phyloP scores from a whole-genome alignment of 1,140 invertebrate genomes.

The Cyclargus thomasi region DNA sequence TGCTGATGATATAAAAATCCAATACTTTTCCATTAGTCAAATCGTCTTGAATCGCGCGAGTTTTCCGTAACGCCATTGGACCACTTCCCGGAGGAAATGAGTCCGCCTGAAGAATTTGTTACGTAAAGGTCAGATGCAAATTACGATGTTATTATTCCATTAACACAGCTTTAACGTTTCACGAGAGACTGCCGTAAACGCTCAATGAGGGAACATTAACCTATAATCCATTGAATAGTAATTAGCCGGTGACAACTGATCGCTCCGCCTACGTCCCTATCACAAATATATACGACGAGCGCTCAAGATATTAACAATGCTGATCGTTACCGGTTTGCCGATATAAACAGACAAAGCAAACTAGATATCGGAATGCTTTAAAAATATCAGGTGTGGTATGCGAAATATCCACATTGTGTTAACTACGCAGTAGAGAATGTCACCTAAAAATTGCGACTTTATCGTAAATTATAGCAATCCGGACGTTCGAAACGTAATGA shows the following conservation, averaged over 20 bases:
- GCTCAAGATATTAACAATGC: background rate
- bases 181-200: background rate
- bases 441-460: background rate
- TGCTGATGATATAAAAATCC: background rate
- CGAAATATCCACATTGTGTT: background rate
- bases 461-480: background rate
- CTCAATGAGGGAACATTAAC: background rate
- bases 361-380: background rate
- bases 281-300: background rate
- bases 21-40: background rate
- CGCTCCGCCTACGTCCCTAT: background rate
- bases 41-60: background rate
- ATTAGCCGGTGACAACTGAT: background rate
- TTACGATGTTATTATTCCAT: constrained; percentile 12
- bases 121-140: constrained; percentile 10
- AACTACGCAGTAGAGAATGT: background rate
- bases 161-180: background rate
- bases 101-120: constrained; percentile 1
- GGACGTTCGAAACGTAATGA: background rate
- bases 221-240: background rate
- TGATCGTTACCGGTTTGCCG: background rate
- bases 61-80: background rate
- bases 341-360: background rate
- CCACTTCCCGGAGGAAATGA: background rate
- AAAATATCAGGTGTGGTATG: background rate